Base-by-base conservation (phyloP, 1,140 invertebrate genomes). In the Trachymyrmex cornetzi region DNA sequence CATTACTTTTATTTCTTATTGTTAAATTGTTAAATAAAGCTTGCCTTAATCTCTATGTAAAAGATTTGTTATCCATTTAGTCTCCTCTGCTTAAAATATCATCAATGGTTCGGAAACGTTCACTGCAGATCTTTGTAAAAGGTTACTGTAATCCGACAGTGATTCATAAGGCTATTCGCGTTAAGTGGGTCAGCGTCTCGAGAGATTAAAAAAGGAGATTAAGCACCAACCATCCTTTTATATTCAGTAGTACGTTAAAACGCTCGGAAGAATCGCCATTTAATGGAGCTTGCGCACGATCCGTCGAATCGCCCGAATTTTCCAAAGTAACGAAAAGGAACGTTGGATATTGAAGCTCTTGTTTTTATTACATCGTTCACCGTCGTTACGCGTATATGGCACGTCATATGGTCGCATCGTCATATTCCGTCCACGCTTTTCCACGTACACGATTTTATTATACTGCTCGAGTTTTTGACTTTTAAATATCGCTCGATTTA, bases 161-260 rank as follows among this genome's bases (percentile, higher is more conserved):
- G 87, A 88, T 88, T 75, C 72, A 88, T 86, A 66, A 77, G 63
- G 55, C 74, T 44, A 71, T 59, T 61, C 72, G 30, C 74, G 66
- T 79, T 88, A 88, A 88, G 44, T 86, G 87, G 87, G 87, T 86
- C 87, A 88, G n/a, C 82, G 72, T 86, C 48, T 88, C 59, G 64
- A 55, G 44, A 86, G 87, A 88, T 77, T 75, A 74, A 86, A 75
- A 79, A 72, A 34, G 59, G 55, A 75, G 82, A 86, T 77, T 79
- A 79, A 67, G 63, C 55, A 19, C 38, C 55, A 6, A 24, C 71
- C 38, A 81, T 80, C 81, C 88, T 50, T 87, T 87, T 87, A 84
- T 82, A 87, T 87, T 82, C 85, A 59, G 66, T 64, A 72, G n/a
- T 82, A 87, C 48, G 66, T 87, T 87, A 63, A 87, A 87, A 81